Base-by-base conservation (phyloP, 2,888 invertebrate genomes). In the Choristoneura rosaceana region DNA sequence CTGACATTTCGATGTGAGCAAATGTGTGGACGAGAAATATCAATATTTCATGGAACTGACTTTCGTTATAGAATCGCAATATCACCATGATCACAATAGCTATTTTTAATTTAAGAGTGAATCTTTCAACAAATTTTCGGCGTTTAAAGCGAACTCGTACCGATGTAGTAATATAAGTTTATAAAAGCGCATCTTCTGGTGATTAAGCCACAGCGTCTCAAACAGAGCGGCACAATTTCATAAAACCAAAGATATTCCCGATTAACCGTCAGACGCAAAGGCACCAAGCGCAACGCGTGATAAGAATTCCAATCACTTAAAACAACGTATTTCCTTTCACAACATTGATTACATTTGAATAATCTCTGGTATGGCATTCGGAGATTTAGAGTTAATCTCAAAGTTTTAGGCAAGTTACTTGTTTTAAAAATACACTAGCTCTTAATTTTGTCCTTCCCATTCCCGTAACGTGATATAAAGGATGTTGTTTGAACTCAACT, bases 221-320 rank as follows among this genome's bases (percentile, higher is more conserved):
- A 55, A 55, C 55, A 55, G 55, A 55, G 55, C 52, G 17, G 52
- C 17, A 55, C 10, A 25, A 55, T 55, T 25, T 55, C 55, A 55
- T 55, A 55, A 12, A 55, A 55, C 25, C 55, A 55, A 55, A 55
- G 55, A 52, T 52, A 52, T 15, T 55, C 25, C 55, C 55, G 47
- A 25, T 62, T 25, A 62, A 14, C 45, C 47, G 47, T 34, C 50
- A 64, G 64, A 64, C 64, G 34, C 12, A 14, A 64, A 47, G 64
- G 64, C 64, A 50, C 64, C 64, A 50, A 33, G 5, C 50, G n/a
- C 38, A 15, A 41, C n/a, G 34, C 34, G 50, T 50, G 64, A 47
- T 64, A 50, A 50, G 50, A 33, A 64, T 64, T 50, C 33, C 34
- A 64, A 64, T 50, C n/a, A 12, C 47, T 64, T 64, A 34, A 64